Base-by-base conservation (phyloP, 2,888 invertebrate species). In the Dasysyrphus albostriatus region DNA sequence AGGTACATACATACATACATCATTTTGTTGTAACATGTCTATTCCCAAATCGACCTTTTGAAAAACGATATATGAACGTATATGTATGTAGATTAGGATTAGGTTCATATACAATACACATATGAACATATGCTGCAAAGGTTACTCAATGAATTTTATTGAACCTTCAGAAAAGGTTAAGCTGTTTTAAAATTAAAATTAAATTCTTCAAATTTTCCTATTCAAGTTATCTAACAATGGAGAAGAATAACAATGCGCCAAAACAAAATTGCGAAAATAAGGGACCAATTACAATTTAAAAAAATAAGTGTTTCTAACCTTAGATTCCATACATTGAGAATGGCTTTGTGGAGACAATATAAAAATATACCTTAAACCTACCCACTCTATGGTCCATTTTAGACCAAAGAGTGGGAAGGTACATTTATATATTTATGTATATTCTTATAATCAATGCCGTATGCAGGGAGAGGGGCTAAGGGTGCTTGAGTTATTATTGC, bases 81-180 rank as follows among this genome's bases (percentile, higher is more conserved):
- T 3, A 32, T 59, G n/a, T n/a, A n/a, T n/a, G n/a, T n/a, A n/a
- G n/a, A n/a, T n/a, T n/a, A n/a, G n/a, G n/a, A n/a, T n/a, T n/a
- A n/a, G n/a, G n/a, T n/a, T n/a, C n/a, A n/a, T n/a, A n/a, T n/a
- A 59, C 16, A 65, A 47, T 19, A 39, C n/a, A 59, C 58, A n/a
- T n/a, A n/a, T n/a, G n/a, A n/a, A n/a, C n/a, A n/a, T n/a, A n/a
- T 32, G n/a, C 1, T 44, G 34, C 10, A 10, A 42, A 47, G 47
- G 32, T 65, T 47, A 47, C 16, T 54, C 4, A 32, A 1, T 29
- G n/a, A 29, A 32, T 32, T 34, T 44, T 32, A 5, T 63, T 63
- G 29, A 34, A 47, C 24, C 2, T 19, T 32, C 5, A 34, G 16
- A 65, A 65, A 65, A 65, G 65, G 65, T 65, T 47, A 65, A 47